Percentiles rank a stretch among this genome's conserved stretches.
Evolutionary conservation across 2,113 vertebrate genomes (phyloP).

Genomic region (Chaetorhynchus papuensis): DNA sequence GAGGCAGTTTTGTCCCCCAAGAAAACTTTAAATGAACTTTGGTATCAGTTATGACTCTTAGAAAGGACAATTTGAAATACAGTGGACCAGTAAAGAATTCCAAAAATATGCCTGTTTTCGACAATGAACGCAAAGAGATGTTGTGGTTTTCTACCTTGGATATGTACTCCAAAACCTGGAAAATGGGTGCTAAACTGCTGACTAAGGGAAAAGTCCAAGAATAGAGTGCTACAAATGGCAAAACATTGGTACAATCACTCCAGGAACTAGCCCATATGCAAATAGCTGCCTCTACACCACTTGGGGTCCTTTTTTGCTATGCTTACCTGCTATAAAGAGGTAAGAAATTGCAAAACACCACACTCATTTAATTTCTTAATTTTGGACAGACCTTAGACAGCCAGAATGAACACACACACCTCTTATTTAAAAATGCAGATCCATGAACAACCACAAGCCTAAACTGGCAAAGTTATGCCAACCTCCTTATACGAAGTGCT

Average conservation of each 20-base stretch:
- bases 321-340: not conserved
- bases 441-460: not conserved
- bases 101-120: not conserved
- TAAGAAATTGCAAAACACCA: not conserved
- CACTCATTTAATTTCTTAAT: not conserved
- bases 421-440: not conserved
- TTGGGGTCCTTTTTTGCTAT: not conserved
- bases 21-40: not conserved
- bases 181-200: not conserved
- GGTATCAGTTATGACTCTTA: not conserved
- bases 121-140: not conserved
- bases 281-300: not conserved
- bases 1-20: not conserved
- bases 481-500: not conserved
- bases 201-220: not conserved
- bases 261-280: rapidly evolving
- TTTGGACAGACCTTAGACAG: not conserved
- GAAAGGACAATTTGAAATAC: constrained; percentile 22
- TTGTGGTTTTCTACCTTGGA: not conserved
- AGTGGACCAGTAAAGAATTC: not conserved
- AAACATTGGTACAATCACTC: not conserved
- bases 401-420: not conserved
- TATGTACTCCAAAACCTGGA: not conserved
- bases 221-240: not conserved
- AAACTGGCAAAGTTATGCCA: not conserved